Percentiles rank a stretch among this genome's conserved stretches.
Conservation (phyloP, 2,113 vertebrate species). For the Petrocephalus microphthalmus region DNA sequence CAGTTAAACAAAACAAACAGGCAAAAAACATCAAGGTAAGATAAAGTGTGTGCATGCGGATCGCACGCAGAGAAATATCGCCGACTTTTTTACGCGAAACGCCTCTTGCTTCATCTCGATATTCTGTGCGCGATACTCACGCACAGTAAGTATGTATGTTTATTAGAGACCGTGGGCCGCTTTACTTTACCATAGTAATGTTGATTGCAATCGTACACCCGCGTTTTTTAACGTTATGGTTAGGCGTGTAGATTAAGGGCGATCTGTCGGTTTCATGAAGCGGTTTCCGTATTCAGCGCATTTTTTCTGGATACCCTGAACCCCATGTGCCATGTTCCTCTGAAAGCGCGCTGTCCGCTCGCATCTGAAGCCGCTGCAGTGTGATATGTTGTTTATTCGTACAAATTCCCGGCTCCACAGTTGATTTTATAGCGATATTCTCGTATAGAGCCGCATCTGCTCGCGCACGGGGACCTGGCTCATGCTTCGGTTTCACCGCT, state of each 20-base stretch:
- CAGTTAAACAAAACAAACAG: conserved; percentile 15
- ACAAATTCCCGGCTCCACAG: neutral
- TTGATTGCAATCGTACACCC: neutral
- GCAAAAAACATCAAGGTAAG: conserved; percentile 9
- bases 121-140: neutral
- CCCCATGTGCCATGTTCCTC: neutral
- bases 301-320: neutral
- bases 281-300: neutral
- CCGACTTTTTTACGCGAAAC: neutral
- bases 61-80: neutral
- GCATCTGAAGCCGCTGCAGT: neutral
- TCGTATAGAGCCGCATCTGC: conserved; percentile 28
- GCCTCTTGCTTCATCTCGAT: neutral
- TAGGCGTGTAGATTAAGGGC: neutral
- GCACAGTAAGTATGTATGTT: neutral
- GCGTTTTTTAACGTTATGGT: neutral
- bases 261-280: neutral
- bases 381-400: neutral
- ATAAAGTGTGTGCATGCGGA: conserved; percentile 10
- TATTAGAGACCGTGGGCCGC: neutral
- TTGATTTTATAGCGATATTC: conserved; percentile 32
- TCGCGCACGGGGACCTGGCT: neutral
- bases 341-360: neutral
- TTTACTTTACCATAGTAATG: neutral
- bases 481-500: conserved; percentile 55